phyloP scores from a whole-genome alignment of 2,888 invertebrate species.

The Macrophya alboannulata region DNA sequence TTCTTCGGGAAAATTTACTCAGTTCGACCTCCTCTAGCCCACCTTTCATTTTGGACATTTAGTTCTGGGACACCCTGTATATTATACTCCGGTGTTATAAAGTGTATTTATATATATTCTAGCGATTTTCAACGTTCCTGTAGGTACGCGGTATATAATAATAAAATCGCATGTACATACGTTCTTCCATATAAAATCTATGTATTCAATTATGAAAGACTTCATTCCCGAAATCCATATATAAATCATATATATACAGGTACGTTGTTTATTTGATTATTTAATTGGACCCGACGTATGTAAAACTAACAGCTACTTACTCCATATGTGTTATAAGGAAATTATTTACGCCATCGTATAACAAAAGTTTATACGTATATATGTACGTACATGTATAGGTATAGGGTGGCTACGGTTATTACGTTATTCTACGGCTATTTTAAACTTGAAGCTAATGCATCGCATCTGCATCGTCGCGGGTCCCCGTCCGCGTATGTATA shows the following conservation, averaged over 20 bases:
- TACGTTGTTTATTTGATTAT: constrained; percentile 27
- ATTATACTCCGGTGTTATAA: background rate
- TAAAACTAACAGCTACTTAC: background rate
- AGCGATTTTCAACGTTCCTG: background rate
- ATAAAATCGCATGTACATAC: background rate
- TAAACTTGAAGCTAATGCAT: constrained; percentile 17
- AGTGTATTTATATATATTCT: background rate
- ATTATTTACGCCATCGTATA: background rate
- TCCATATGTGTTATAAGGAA: background rate
- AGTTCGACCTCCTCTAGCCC: too few relatives aligned
- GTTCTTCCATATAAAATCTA: background rate
- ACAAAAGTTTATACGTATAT: background rate
- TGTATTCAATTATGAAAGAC: constrained; percentile 3
- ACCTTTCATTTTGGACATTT: too few relatives aligned
- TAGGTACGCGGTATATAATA: background rate
- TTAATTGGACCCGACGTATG: constrained; percentile 8
- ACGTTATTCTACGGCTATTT: constrained; percentile 1
- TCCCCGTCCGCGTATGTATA: background rate
- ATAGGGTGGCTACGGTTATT: too few relatives aligned
- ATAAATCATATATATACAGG: background rate
- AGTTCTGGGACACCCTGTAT: too few relatives aligned
- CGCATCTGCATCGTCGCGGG: background rate
- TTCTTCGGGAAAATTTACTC: too few relatives aligned
- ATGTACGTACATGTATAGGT: background rate
- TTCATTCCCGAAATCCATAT: background rate